Conservation (phyloP, 2,888 invertebrate species). For the Cryptus armator region DNA sequence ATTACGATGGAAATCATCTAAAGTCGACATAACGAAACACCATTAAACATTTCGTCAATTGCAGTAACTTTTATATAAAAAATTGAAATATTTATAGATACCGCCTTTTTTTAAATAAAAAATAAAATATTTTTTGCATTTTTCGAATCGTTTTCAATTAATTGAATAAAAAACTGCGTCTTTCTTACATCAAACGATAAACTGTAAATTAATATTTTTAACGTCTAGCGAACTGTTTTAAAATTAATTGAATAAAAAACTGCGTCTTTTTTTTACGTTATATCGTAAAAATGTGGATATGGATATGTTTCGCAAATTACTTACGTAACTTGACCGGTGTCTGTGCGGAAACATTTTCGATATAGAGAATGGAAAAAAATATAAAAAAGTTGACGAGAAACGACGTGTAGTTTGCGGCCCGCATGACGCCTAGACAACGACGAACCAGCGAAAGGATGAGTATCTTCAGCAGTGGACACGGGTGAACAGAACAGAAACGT, state of each 20-base stretch:
- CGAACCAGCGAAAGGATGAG: slow-evolving; percentile 1
- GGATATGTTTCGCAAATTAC: slow-evolving; percentile 14
- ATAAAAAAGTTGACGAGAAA: slow-evolving; percentile 10
- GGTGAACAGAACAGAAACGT: slow-evolving; percentile 12
- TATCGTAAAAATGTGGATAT: not conserved
- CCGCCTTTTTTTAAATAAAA: not conserved
- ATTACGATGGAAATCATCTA: not conserved
- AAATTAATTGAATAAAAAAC: not conserved
- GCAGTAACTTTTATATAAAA: not conserved
- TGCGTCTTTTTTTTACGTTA: not conserved
- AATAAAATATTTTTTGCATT: too few species aligned
- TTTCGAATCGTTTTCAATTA: too few species aligned
- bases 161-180: too few species aligned
- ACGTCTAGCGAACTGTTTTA: too few species aligned
- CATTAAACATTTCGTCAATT: not conserved
- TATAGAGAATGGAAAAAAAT: slow-evolving; percentile 3
- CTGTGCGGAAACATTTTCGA: slow-evolving; percentile 48
- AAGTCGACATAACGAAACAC: not conserved
- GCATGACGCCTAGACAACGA: not conserved
- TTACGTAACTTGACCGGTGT: slow-evolving; percentile 64
- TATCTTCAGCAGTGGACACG: slow-evolving; percentile 12
- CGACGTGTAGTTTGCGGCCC: not conserved
- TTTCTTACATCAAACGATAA: too few species aligned
- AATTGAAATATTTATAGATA: not conserved
- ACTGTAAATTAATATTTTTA: not conserved